Percentiles rank a stretch among this genome's conserved stretches.
Evolutionary conservation across 1,140 invertebrate species (phyloP).

Genomic region (Eriosoma lanigerum): DNA sequence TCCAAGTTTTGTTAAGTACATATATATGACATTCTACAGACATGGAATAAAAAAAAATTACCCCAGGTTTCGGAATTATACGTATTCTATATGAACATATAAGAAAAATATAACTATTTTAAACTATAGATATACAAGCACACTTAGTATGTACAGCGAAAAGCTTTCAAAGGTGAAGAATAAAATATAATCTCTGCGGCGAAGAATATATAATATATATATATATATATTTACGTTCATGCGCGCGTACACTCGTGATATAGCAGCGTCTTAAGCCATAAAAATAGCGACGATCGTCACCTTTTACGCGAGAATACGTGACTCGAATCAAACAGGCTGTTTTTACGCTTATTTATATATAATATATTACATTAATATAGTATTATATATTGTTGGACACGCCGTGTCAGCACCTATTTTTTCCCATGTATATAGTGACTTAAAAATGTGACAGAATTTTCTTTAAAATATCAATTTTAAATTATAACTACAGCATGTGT

Average conservation of each 20-base stretch:
- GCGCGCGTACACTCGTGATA: not conserved
- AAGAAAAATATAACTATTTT: no score
- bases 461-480: no score
- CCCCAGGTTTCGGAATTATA: no score
- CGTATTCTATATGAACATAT: no score
- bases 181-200: not conserved
- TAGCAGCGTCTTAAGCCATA: not conserved
- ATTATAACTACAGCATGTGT: no score
- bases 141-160: not conserved
- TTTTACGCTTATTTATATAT: conserved; percentile 2
- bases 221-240: not conserved
- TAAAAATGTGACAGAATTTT: no score
- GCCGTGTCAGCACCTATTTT: not conserved
- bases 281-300: not conserved
- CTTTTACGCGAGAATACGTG: conserved; percentile 18
- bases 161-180: conserved; percentile 24
- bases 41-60: no score
- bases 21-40: no score
- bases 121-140: not conserved
- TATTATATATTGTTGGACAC: not conserved
- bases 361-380: conserved; percentile 4
- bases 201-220: conserved; percentile 4
- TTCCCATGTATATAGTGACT: no score
- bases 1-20: no score
- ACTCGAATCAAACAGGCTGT: not conserved